Percentiles rank a stretch among this genome's conserved stretches.
phyloP scores from a whole-genome alignment of 2,113 vertebrate genomes.

The Ascaphus truei region DNA sequence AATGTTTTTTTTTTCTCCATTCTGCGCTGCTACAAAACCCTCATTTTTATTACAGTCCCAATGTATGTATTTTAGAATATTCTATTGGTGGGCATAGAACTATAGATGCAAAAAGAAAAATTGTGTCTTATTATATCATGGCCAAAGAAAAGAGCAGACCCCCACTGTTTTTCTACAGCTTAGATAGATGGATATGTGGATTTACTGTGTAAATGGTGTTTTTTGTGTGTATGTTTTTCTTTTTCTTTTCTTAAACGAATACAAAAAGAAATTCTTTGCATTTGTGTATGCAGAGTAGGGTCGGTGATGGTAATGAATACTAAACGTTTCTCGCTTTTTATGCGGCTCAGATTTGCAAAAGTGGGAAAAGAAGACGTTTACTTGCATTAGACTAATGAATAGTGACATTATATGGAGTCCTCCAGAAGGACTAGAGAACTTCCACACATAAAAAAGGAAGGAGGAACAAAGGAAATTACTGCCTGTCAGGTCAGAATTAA shows the following conservation, averaged over 20 bases:
- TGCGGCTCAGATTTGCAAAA: no score
- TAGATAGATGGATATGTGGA: constrained; percentile 35
- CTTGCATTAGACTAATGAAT: no score
- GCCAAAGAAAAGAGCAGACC: constrained; percentile 55
- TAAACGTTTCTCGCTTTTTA: no score
- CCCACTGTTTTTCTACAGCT: constrained; percentile 48
- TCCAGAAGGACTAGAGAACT: no score
- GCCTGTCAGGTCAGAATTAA: no score
- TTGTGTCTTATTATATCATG: constrained; percentile 50
- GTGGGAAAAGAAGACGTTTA: no score
- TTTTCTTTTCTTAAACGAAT: no score
- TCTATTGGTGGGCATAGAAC: constrained; percentile 49
- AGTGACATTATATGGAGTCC: no score
- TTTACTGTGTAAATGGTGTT: constrained; percentile 48
- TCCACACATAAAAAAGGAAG: no score
- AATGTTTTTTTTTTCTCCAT: constrained; percentile 54
- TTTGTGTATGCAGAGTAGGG: constrained; percentile 19
- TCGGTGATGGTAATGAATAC: background rate
- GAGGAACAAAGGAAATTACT: no score
- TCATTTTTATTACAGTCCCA: constrained; percentile 67
- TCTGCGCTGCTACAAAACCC: background rate
- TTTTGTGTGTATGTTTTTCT: no score
- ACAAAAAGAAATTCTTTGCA: constrained; percentile 34
- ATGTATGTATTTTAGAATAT: constrained; percentile 52
- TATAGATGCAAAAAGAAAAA: constrained; percentile 47